phyloP scores from a whole-genome alignment of 2,797 vertebrate genomes.

The Lindbergichthys nudifrons region DNA sequence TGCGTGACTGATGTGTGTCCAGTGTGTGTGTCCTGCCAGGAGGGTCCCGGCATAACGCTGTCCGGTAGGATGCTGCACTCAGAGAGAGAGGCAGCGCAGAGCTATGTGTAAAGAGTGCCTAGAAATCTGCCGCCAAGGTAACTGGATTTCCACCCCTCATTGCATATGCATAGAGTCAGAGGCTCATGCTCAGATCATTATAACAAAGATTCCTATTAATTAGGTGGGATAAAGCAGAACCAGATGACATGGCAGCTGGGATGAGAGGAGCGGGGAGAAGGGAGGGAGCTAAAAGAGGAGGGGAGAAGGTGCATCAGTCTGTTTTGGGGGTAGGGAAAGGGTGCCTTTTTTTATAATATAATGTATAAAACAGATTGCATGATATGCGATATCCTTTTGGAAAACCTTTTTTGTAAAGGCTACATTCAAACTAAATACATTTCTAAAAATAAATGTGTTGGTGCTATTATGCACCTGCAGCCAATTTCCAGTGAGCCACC shows the following conservation, averaged over 20 bases:
- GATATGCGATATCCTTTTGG: conserved; percentile 18
- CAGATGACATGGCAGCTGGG: conserved; percentile 83
- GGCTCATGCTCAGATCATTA: conserved; percentile 84
- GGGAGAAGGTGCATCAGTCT: conserved; percentile 67
- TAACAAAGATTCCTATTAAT: conserved; percentile 89
- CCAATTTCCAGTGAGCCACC: conserved; percentile 49
- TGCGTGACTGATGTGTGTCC: conserved; percentile 62
- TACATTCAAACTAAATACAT: conserved; percentile 30
- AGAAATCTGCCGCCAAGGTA: conserved; percentile 75
- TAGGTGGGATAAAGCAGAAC: conserved; percentile 85
- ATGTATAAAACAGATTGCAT: conserved; percentile 21
- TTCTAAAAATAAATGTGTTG: conserved; percentile 34
- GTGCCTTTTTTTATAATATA: conserved; percentile 35
- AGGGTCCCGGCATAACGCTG: conserved; percentile 32
- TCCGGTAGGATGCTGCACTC: conserved; percentile 49
- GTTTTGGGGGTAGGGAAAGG: conserved; percentile 37
- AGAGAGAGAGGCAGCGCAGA: conserved; percentile 28
- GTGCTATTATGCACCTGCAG: conserved; percentile 61
- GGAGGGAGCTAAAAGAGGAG: conserved; percentile 61
- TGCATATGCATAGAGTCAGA: conserved; percentile 84
- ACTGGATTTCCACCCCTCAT: conserved; percentile 76
- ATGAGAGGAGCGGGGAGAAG: conserved; percentile 73
- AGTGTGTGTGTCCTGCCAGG: conserved; percentile 52
- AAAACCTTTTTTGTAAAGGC: conserved; percentile 1
- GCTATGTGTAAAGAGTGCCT: conserved; percentile 59